Conservation (phyloP, 1,140 invertebrate species). For the Arion vulgaris region DNA sequence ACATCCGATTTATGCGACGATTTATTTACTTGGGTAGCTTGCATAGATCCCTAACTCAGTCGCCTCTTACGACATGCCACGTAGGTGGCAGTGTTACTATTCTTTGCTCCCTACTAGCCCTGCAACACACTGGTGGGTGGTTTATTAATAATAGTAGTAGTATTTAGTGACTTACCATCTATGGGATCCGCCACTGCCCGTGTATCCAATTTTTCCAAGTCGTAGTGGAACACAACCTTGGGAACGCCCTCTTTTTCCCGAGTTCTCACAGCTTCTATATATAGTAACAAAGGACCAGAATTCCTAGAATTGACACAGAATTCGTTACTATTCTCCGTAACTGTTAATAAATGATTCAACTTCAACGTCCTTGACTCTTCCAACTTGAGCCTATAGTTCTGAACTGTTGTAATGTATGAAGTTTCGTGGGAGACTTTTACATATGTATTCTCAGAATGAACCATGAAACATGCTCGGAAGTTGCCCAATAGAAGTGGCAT, state of each 20-base stretch:
- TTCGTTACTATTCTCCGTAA: neutral
- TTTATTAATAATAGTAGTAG: too few relatives aligned
- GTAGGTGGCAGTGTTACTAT: too few relatives aligned
- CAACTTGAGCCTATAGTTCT: neutral
- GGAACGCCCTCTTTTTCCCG: neutral
- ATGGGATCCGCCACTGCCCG: neutral
- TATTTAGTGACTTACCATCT: neutral
- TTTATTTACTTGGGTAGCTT: too few relatives aligned
- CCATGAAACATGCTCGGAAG: conserved; percentile 29
- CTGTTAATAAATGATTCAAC: conserved; percentile 14
- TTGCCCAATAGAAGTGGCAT: neutral
- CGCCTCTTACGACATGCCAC: too few relatives aligned
- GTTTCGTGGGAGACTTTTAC: conserved; percentile 23
- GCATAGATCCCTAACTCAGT: too few relatives aligned
- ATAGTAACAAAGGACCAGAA: neutral
- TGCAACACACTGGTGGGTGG: too few relatives aligned
- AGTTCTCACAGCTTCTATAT: conserved; percentile 9
- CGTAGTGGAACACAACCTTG: conserved; percentile 33
- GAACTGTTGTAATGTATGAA: neutral
- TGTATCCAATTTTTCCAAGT: conserved; percentile 12
- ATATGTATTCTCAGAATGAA: neutral
- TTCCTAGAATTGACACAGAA: neutral
- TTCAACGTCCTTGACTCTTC: neutral
- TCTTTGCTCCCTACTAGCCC: too few relatives aligned
- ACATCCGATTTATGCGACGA: too few relatives aligned